Evolutionary conservation across 1,140 invertebrate species (phyloP), one percentile per base, ranked within the genome.

Genomic region (Liolophura sinensis): DNA sequence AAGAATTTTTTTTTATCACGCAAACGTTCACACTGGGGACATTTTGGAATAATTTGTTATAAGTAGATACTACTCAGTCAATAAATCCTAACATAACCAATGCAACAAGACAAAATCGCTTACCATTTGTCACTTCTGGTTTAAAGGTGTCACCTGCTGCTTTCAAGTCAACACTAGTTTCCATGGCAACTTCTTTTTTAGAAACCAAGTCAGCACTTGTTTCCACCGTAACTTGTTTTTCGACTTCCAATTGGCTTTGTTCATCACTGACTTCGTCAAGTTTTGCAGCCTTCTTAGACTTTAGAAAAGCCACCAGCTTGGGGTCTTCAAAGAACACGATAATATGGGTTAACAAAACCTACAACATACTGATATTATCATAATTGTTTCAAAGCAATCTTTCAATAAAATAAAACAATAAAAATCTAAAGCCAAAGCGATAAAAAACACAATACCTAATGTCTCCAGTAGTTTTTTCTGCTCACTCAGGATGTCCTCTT

Each of bases 401-500:
- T 24, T 57, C 18, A 64, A 52, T 14, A 52, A 46, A 64, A 40
- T 0, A 27, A 49, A 68, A 25, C 59, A 27, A 64, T 11, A 51
- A 25, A 64, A 16, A 50, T 20, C 14, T 18, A 20, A 9, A 51
- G 47, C 22, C 60, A 62, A n/a, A 54, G 48, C 46, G 20, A 27
- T n/a, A 64, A 3, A 46, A 51, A 54, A 59, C 47, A 27, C 40
- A 68, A 66, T 81, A 83, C 71, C 90, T 60, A 95, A 77, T 16
- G 82, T 87, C 24, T 87, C 67, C 18, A 89, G 80, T 3, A 94
- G 73, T 77, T 91, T 89, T 67, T 89, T 79, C 75, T 90, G 88
- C 83, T 94, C 92, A 60, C 87, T 84, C 22, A 92, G 73, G 70
- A 96, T 94, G 76, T 96, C 91, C 65, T 90, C 86, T 67, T 89